These are phyloP conservation scores for Tachyglossus aculeatus DNA, from an alignment of 2,797 vertebrate species.

Conservation along the genomic window DNA sequence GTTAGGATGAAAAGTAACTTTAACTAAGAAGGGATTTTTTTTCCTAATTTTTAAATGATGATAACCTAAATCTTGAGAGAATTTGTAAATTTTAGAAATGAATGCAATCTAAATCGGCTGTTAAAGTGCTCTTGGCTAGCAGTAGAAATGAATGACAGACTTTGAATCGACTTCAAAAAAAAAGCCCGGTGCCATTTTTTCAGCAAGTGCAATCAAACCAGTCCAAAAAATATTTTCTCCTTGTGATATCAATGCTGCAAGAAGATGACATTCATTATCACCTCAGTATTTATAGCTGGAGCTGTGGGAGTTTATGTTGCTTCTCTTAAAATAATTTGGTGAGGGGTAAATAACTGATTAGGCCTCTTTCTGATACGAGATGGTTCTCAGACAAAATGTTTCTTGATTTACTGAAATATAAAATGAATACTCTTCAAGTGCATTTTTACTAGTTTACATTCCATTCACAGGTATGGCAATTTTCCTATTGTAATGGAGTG, in stretches of 20 bases:
- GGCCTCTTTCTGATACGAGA: not conserved
- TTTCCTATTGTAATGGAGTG: not conserved
- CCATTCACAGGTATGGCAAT: not conserved
- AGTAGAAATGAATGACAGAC: not conserved
- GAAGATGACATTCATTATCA: not conserved
- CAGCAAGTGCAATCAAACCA: not conserved
- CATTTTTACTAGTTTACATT: not conserved
- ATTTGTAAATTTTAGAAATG: not conserved
- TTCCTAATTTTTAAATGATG: not conserved
- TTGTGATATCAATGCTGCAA: not conserved
- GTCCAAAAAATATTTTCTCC: not conserved
- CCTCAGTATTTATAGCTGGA: not conserved
- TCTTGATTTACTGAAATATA: not conserved
- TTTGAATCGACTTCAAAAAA: conserved; percentile 5
- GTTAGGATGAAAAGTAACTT: not conserved
- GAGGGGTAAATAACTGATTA: not conserved
- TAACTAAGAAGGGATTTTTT: conserved; percentile 8
- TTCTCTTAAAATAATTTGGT: conserved; percentile 1
- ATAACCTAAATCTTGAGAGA: not conserved
- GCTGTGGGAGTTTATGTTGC: not conserved
- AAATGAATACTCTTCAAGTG: not conserved
- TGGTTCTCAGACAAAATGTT: not conserved
- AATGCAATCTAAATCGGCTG: not conserved
- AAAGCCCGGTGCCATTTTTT: conserved; percentile 2
- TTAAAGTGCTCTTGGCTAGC: not conserved